These are phyloP conservation scores for Tortricodes alternella DNA, from an alignment of 2,888 invertebrate genomes.

Conservation along the genomic window DNA sequence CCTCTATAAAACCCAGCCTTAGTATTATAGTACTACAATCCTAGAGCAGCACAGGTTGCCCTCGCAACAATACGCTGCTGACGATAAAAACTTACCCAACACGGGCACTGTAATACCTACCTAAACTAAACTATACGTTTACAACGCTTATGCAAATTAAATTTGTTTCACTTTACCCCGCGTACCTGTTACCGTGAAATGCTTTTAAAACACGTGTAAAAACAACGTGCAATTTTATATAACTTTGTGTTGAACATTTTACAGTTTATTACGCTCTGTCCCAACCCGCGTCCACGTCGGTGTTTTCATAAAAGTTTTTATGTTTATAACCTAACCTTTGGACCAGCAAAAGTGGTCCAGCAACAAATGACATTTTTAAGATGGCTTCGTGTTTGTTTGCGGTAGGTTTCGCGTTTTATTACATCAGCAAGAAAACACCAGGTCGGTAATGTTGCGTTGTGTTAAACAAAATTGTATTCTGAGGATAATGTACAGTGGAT, in stretches of 20 bases:
- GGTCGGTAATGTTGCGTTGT: neutral
- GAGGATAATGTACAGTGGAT: no score
- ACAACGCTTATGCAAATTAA: conserved; percentile 30
- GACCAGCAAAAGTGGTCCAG: conserved; percentile 48
- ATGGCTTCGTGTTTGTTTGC: conserved; percentile 50
- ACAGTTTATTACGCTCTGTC: conserved; percentile 66
- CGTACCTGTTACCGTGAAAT: conserved; percentile 31
- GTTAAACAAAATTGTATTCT: no score
- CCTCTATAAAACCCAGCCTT: no score
- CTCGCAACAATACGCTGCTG: conserved; percentile 1
- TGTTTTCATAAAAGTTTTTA: conserved; percentile 75
- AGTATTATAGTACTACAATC: no score
- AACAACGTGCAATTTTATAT: conserved; percentile 46
- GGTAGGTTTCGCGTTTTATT: conserved; percentile 9
- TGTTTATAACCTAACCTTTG: conserved; percentile 55
- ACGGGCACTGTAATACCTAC: neutral
- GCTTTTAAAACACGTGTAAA: conserved; percentile 41
- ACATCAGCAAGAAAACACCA: conserved; percentile 2
- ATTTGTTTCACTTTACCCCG: conserved; percentile 31
- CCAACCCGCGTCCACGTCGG: conserved; percentile 46
- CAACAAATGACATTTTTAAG: conserved; percentile 60
- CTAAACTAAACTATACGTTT: conserved; percentile 16
- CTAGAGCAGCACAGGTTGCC: neutral
- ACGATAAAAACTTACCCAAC: conserved; percentile 20
- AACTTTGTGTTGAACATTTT: conserved; percentile 56